Percentiles rank a stretch among this genome's conserved stretches.
phyloP scores from a whole-genome alignment of 2,113 vertebrate species.

The Otus sunia region DNA sequence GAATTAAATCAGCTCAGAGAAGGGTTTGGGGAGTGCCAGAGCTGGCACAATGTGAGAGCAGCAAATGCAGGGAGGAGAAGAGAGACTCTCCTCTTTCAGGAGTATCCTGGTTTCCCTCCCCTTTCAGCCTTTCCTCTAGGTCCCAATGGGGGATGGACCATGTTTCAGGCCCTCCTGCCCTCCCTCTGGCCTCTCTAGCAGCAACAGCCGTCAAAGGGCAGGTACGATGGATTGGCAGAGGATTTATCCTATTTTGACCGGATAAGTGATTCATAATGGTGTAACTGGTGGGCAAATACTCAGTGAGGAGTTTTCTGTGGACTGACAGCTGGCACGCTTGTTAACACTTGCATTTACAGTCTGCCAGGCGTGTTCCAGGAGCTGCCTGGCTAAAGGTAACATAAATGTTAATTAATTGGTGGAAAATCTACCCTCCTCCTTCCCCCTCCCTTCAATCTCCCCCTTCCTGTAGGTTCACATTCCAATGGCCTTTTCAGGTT shows the following conservation, averaged over 20 bases:
- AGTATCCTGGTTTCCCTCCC: neutral
- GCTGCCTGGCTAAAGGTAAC: neutral
- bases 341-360: neutral
- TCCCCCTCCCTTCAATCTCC: neutral
- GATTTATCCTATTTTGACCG: neutral
- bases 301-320: neutral
- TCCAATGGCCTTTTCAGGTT: neutral
- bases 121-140: neutral
- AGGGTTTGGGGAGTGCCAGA: neutral
- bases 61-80: neutral
- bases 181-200: neutral
- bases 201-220: neutral
- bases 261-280: neutral
- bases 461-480: neutral
- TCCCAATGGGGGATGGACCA: neutral
- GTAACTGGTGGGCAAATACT: neutral
- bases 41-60: neutral
- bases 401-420: neutral
- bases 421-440: neutral
- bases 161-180: rapidly evolving
- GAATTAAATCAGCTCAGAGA: neutral
- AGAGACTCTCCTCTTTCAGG: neutral
- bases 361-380: neutral
- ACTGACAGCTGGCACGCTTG: neutral
- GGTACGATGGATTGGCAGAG: neutral